Conservation (phyloP, 2,113 vertebrate species). For the Procavia capensis region DNA sequence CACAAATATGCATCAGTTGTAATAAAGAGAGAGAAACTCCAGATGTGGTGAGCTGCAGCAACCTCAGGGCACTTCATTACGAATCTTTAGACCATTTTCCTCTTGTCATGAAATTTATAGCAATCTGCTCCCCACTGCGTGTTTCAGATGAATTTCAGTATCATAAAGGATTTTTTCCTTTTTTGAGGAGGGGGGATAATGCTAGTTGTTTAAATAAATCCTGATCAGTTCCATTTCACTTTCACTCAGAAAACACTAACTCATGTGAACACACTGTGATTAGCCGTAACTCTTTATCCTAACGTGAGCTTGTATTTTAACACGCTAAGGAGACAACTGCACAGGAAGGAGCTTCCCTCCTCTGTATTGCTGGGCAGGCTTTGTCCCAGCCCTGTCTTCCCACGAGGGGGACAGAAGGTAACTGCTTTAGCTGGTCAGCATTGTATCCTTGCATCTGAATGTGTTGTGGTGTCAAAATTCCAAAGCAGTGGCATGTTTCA, state of each 20-base stretch:
- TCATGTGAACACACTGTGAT: constrained; percentile 18
- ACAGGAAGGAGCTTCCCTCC: not conserved
- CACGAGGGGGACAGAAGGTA: not conserved
- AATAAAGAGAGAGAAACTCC: constrained; percentile 61
- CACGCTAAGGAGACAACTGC: not conserved
- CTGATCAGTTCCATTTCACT: constrained; percentile 57
- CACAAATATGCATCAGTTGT: constrained; percentile 67
- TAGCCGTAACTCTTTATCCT: constrained; percentile 13
- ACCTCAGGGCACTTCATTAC: constrained; percentile 59
- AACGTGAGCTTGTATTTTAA: not conserved
- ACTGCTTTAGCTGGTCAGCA: not conserved
- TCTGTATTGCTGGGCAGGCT: not conserved
- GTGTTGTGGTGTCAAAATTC: not conserved
- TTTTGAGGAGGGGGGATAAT: not conserved
- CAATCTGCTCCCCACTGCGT: constrained; percentile 58
- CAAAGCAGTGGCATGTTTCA: not conserved
- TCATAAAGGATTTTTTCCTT: constrained; percentile 58
- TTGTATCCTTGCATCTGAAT: constrained; percentile 14
- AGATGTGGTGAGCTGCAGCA: constrained; percentile 63
- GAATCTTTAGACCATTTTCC: constrained; percentile 75
- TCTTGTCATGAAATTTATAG: constrained; percentile 72
- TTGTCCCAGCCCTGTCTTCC: not conserved
- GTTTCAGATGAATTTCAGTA: constrained; percentile 61
- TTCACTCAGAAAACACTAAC: constrained; percentile 53
- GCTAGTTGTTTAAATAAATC: constrained; percentile 64